Evolutionary conservation across 2,888 invertebrate genomes (phyloP), one percentile per base, ranked within the genome.

Genomic region (Stenolophus ochropezus): DNA sequence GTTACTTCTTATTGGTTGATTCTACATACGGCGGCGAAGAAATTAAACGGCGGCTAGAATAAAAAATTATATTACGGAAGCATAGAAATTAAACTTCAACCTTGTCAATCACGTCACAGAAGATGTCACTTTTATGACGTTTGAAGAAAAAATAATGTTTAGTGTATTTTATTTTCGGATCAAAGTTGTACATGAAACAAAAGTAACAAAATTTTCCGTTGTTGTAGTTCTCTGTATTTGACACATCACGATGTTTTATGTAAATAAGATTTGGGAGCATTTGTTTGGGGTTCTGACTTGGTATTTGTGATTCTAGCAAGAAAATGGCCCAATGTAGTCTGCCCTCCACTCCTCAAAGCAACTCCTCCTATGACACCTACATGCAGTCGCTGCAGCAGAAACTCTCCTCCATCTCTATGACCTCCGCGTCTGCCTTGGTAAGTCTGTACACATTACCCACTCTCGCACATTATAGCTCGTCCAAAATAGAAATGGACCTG

Each of bases 301-400:
- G 82, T 83, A 23, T 82, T 82, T 83, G 33, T 27, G 71, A 82
- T 79, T 56, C 61, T 61, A 74, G 75, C 11, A 81, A 73, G 71
- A 83, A 82, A 56, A 82, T 73, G 42, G 87, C 88, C 61, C 92
- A 92, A 73, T 91, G 92, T 14, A 91, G 91, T 84, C 91, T 91
- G 85, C 91, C 91, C 4, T 90, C 93, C 84, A 93, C 94, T 33
- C 94, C 94, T 4, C 94, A 93, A 87, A 92, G 92, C 85, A 91
- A 91, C 83, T 92, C 92, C 82, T 91, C 92, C 1, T 94, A 94
- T 87, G 93, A 91, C 86, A 91, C 92, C 65, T 94, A 94, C 87
- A 92, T 94, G 91, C 91, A 94, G 85, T 92, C 92, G 69, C 89
- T 94, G 83, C 94, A 94, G 85, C 94, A 94, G 87, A 94, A 94